A percentile compares a stretch with the other conserved stretches of the same genome.
Evolutionary conservation across 2,888 invertebrate species (phyloP).

Genomic region (Agelastica alni): DNA sequence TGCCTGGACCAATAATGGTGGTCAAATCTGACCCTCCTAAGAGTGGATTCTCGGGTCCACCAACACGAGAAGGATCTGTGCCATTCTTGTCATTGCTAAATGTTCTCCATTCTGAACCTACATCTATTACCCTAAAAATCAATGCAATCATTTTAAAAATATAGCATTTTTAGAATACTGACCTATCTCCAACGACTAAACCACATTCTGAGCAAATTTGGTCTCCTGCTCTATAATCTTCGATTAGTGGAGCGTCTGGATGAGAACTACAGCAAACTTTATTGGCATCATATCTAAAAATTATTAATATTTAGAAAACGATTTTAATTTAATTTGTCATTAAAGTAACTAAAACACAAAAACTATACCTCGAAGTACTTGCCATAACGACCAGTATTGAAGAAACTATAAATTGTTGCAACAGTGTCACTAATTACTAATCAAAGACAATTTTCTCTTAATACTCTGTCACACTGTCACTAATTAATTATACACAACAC

Average conservation of each 20-base stretch:
- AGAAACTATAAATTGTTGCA: neutral
- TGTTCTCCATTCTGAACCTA: conserved; percentile 99
- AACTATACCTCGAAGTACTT: conserved; percentile 69
- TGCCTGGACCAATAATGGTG: conserved; percentile 85
- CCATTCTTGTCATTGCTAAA: conserved; percentile 98
- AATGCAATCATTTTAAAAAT: neutral
- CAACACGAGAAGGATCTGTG: conserved; percentile 98
- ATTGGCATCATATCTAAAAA: conserved; percentile 67
- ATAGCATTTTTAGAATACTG: conserved; percentile 39
- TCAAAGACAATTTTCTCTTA: too few relatives aligned
- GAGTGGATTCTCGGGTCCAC: conserved; percentile 97
- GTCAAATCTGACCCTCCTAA: conserved; percentile 95
- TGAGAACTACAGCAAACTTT: conserved; percentile 91
- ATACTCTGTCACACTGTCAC: too few relatives aligned
- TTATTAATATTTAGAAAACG: neutral
- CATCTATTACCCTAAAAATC: conserved; percentile 88
- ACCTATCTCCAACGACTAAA: conserved; percentile 98
- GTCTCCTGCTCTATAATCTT: conserved; percentile 98
- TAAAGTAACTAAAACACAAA: neutral
- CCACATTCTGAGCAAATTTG: conserved; percentile 99
- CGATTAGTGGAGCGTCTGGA: conserved; percentile 94
- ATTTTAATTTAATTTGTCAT: neutral
- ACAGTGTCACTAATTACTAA: too few relatives aligned
- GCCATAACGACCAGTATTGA: conserved; percentile 60
- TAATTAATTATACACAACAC: too few relatives aligned